Evolutionary conservation across 2,797 vertebrate genomes (phyloP).

Genomic region (Myripristis jacobus): DNA sequence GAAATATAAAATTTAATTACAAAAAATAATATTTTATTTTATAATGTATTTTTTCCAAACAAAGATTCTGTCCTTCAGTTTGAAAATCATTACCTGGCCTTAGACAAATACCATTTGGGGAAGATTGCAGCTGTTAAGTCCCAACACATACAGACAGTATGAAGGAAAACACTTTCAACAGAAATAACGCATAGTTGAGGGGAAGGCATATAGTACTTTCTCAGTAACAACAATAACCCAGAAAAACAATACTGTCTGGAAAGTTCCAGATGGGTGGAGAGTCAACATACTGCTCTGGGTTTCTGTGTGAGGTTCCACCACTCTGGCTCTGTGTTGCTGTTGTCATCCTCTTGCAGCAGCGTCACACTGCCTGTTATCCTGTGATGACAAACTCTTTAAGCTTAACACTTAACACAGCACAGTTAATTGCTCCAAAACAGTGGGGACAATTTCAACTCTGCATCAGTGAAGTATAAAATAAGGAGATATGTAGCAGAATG

Average conservation of each 20-base stretch:
- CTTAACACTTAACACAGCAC: background rate
- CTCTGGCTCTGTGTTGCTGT: slow-evolving; percentile 4
- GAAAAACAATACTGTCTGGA: slow-evolving; percentile 20
- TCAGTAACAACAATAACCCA: too few relatives aligned
- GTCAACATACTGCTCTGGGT: slow-evolving; percentile 14
- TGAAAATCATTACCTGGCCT: background rate
- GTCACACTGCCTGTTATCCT: slow-evolving; percentile 20
- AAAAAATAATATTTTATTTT: slow-evolving; percentile 1
- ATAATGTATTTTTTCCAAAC: too few relatives aligned
- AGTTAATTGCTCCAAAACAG: too few relatives aligned
- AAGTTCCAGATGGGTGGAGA: background rate
- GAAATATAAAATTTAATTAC: background rate
- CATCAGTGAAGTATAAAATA: background rate
- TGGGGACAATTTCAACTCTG: background rate
- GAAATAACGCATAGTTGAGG: background rate
- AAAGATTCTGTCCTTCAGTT: background rate
- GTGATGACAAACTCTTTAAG: background rate
- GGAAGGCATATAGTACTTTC: too few relatives aligned
- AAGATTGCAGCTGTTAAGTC: slow-evolving; percentile 4
- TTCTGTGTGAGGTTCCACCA: slow-evolving; percentile 25
- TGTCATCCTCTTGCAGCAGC: slow-evolving; percentile 12
- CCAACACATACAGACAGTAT: background rate
- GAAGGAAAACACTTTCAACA: background rate
- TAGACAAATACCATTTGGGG: background rate
- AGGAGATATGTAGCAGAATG: background rate